phyloP scores from a whole-genome alignment of 2,113 vertebrate genomes.

The human region DNA sequence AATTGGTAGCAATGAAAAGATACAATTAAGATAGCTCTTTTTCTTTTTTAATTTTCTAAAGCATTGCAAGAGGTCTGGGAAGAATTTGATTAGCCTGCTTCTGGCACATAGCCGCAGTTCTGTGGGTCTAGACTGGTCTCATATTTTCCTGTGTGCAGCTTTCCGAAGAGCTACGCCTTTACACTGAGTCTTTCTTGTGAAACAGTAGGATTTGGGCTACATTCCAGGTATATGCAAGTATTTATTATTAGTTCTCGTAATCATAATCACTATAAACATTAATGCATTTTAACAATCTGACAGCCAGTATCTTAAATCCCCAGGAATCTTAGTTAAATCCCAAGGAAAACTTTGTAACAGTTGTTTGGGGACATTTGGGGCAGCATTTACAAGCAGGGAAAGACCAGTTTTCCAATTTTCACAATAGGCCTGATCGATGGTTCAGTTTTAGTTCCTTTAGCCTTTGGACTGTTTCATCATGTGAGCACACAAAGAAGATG shows the following conservation, averaged over 20 bases:
- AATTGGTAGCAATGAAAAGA: constrained; percentile 40
- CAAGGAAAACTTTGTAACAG: constrained; percentile 69
- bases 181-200: constrained; percentile 61
- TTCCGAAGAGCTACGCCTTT: constrained; percentile 42
- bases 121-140: constrained; percentile 19
- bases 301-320: constrained; percentile 72
- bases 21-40: constrained; percentile 11
- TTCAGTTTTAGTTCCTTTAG: constrained; percentile 14
- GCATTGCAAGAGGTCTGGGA: not conserved
- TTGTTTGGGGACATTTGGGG: constrained; percentile 51
- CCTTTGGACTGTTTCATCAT: constrained; percentile 58
- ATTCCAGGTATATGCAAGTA: constrained; percentile 67
- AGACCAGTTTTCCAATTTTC: constrained; percentile 55
- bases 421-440: constrained; percentile 44
- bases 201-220: constrained; percentile 71
- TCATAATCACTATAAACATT: constrained; percentile 79
- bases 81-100: constrained; percentile 5
- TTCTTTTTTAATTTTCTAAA: constrained; percentile 22
- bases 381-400: constrained; percentile 57
- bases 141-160: constrained; percentile 18
- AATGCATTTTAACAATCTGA: constrained; percentile 73
- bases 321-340: constrained; percentile 72
- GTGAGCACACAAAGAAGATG: constrained; percentile 52
- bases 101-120: not conserved
- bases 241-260: constrained; percentile 77